Evolutionary conservation across 2,888 invertebrate genomes (phyloP), one percentile per base, ranked within the genome.

Genomic region (Cosmorhoe ocellata): DNA sequence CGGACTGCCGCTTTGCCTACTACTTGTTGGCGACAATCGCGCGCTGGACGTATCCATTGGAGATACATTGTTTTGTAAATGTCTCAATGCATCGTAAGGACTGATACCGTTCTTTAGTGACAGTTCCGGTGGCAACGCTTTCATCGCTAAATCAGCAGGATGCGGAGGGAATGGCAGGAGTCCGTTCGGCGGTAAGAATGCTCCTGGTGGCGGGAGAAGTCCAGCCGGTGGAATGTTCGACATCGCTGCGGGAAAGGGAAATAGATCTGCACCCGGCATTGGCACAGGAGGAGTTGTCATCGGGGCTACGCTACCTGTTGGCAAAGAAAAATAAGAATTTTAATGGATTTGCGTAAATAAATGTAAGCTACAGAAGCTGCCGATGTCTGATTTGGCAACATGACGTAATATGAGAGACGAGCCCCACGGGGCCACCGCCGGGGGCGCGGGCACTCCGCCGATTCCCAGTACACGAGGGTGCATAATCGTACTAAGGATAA

Each of bases 401-500:
- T 86, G 84, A 84, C 84, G 83, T 87, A 82, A 89, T 85, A 90
- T 89, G 90, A 89, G 79, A 80, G 79, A 87, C 82, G 79, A 79
- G 81, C 76, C 90, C 74, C 81, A 39, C 51, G 86, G 84, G 90
- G 81, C 33, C 31, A 26, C 63, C 63, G 74, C 76, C 72, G 69
- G 65, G 66, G 77, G 84, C 81, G 66, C 83, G 69, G 81, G 87
- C 81, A 86, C 88, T 87, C 81, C 74, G 79, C 67, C 78, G 81
- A 88, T 85, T 88, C 88, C 84, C 89, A 74, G 85, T 81, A 88
- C 89, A 84, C 84, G 87, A 81, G 90, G 90, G 90, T 90, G 90
- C 90, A 90, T 90, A 90, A 90, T 90, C 88, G 86, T 84, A 88
- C 86, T 88, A 87, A 89, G 88, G 90, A 90, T 89, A 90, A 89